Evolutionary conservation across 2,888 invertebrate species (phyloP).

Genomic region (Sphaerophoria taeniata): DNA sequence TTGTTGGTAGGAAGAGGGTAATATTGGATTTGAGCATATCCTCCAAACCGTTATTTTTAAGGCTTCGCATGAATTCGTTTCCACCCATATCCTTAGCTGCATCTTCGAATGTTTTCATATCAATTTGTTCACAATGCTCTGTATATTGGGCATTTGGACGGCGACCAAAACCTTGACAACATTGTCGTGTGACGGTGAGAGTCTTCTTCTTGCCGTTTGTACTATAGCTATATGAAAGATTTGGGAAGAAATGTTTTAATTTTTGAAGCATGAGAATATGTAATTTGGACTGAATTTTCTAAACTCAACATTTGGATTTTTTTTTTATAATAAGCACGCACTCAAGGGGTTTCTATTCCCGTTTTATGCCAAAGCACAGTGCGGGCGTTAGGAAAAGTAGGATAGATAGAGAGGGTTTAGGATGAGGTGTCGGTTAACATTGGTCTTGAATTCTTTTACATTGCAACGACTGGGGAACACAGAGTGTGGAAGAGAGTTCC

Average conservation of each 20-base stretch:
- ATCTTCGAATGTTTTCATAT: constrained; percentile 84
- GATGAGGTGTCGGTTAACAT: no score
- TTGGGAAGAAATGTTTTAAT: background rate
- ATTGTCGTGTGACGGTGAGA: constrained; percentile 86
- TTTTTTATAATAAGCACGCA: no score
- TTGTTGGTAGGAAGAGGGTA: constrained; percentile 86
- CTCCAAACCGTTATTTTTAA: constrained; percentile 84
- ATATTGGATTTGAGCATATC: constrained; percentile 84
- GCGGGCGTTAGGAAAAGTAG: no score
- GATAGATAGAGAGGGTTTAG: no score
- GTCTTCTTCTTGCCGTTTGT: constrained; percentile 86
- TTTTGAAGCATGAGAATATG: background rate
- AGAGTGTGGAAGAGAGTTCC: no score
- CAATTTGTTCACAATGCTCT: constrained; percentile 84
- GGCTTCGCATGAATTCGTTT: constrained; percentile 85
- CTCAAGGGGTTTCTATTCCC: no score
- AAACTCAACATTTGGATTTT: no score
- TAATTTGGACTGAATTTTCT: no score
- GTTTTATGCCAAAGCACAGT: no score
- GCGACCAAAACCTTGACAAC: constrained; percentile 87
- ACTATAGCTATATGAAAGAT: constrained; percentile 82
- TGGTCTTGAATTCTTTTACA: no score
- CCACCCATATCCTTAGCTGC: constrained; percentile 85
- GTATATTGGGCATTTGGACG: constrained; percentile 80
- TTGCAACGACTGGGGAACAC: no score